Evolutionary conservation across 1,140 invertebrate species (phyloP).

Genomic region (Pygmarrhopalites habei): DNA sequence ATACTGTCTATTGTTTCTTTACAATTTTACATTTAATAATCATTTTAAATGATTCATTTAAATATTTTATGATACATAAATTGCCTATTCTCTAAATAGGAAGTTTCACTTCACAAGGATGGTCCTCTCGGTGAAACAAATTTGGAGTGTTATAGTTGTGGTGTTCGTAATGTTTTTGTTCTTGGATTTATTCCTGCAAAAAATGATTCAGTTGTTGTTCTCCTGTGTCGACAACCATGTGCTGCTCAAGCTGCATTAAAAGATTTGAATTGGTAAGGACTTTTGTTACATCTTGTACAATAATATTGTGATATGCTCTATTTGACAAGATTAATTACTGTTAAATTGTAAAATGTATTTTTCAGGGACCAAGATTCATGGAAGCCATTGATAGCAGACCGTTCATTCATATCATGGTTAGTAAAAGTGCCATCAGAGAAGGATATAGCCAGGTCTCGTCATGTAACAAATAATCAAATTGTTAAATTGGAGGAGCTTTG

Average conservation of each 20-base stretch:
- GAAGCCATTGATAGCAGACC: conserved; percentile 94
- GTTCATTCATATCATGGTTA: conserved; percentile 91
- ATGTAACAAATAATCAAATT: conserved; percentile 94
- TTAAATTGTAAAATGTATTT: no score
- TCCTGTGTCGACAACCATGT: conserved; percentile 95
- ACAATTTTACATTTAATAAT: no score
- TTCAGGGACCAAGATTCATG: conserved; percentile 79
- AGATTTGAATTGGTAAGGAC: conserved; percentile 86
- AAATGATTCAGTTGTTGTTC: conserved; percentile 96
- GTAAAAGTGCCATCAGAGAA: conserved; percentile 93
- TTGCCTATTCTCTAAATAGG: no score
- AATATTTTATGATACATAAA: no score
- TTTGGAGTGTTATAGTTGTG: conserved; percentile 98
- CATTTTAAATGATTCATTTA: no score
- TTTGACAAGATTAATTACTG: no score
- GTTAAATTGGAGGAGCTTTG: conserved; percentile 97
- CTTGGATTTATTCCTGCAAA: conserved; percentile 98
- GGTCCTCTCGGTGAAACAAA: conserved; percentile 95
- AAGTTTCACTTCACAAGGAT: conserved; percentile 95
- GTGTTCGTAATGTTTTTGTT: conserved; percentile 93
- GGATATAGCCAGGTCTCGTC: conserved; percentile 87
- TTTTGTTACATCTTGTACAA: no score
- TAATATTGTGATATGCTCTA: no score
- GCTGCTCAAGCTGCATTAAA: conserved; percentile 91
- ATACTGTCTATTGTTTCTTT: no score